Evolutionary conservation across 2,888 invertebrate species (phyloP), one percentile per base, ranked within the genome.

Genomic region (Lycaena phlaeas): DNA sequence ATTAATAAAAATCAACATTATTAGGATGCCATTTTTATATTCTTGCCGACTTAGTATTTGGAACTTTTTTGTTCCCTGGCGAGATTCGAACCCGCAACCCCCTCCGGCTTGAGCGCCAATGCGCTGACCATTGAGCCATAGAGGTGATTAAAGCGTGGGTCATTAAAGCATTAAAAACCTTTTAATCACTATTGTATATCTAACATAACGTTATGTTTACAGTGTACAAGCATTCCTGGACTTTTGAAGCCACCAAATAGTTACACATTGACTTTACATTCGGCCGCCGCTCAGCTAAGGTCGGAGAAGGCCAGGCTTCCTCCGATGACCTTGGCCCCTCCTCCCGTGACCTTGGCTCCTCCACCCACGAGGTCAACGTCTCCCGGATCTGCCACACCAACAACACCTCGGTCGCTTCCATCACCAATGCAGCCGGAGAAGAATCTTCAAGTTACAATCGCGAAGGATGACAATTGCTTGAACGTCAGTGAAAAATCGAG

Each of bases 201-300:
- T n/a, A n/a, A n/a, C n/a, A n/a, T n/a, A n/a, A n/a, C n/a, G n/a
- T n/a, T n/a, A n/a, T n/a, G n/a, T n/a, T 78, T 77, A 36, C 70
- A 87, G 79, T 88, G 87, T 50, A 58, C 76, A 53, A 89, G 89
- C 53, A 87, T 89, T 57, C 89, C 89, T 43, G 90, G 90, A 5
- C 72, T 91, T 40, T 67, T 92, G 37, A 91, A 90, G 55, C 90
- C 90, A 10, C 90, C 91, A 25, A 88, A 88, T 57, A 87, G 87
- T 53, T 78, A 85, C 48, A 85, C 85, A 0, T 45, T 85, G 38
- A 85, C 85, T 1, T 64, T 85, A 0, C 85, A 85, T 46, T 77
- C 79, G 1, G 76, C 77, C 9, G 68, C 74, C 38, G 64, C 74
- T 2, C 74, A 74, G 39, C 57, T 82, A 40, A 62, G 78, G 11